Evolutionary conservation across 2,888 invertebrate genomes (phyloP).

Genomic region (Melinaea menophilus): DNA sequence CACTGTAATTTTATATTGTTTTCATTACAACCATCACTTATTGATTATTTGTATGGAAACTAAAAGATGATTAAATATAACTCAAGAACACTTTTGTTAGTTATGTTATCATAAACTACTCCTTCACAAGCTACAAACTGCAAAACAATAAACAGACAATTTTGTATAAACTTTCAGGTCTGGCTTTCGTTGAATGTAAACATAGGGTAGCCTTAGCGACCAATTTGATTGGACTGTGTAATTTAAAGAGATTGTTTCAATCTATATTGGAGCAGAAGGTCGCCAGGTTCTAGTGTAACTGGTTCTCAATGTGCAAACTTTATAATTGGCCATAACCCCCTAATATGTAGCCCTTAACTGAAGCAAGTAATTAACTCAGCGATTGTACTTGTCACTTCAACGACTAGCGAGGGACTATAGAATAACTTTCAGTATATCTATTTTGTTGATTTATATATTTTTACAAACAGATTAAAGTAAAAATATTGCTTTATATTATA

Average conservation of each 20-base stretch:
- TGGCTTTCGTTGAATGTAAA: constrained; percentile 63
- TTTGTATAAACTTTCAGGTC: constrained; percentile 64
- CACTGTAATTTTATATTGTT: background rate
- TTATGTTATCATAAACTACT: constrained; percentile 42
- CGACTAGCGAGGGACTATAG: background rate
- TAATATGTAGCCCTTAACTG: constrained; percentile 55
- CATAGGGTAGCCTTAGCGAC: constrained; percentile 42
- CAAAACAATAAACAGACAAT: constrained; percentile 48
- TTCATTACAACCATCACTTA: background rate
- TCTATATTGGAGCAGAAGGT: constrained; percentile 15
- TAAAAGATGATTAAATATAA: background rate
- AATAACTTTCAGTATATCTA: too few species aligned
- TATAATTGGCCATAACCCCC: constrained; percentile 72
- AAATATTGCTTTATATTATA: too few species aligned
- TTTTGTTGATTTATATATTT: too few species aligned
- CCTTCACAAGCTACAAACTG: constrained; percentile 47
- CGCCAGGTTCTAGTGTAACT: constrained; percentile 38
- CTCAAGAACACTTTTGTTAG: constrained; percentile 3
- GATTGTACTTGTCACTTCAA: constrained; percentile 44
- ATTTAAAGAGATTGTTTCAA: constrained; percentile 6
- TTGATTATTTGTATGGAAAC: background rate
- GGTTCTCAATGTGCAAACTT: constrained; percentile 58
- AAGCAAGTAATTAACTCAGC: constrained; percentile 63
- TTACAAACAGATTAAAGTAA: too few species aligned
- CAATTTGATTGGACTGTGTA: constrained; percentile 15